Conservation (phyloP, 2,113 vertebrate genomes). For the Megaptera novaeangliae region DNA sequence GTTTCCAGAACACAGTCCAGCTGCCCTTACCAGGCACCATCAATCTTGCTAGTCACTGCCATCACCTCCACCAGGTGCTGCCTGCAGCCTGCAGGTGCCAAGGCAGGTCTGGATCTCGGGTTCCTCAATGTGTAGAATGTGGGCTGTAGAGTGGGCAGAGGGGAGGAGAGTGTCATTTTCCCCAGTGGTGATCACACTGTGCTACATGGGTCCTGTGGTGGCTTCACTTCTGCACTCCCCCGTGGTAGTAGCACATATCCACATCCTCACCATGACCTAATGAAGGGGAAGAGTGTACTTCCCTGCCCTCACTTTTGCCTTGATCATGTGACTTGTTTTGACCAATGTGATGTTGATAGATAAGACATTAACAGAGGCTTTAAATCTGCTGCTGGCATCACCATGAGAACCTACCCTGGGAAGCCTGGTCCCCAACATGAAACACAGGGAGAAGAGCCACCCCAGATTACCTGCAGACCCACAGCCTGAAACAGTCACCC, state of each 20-base stretch:
- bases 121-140: background rate
- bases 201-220: background rate
- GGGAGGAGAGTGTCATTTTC: background rate
- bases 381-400: background rate
- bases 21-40: background rate
- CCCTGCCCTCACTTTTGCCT: background rate
- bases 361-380: background rate
- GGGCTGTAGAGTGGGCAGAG: background rate
- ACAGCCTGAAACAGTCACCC: background rate
- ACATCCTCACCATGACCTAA: background rate
- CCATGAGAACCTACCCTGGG: background rate
- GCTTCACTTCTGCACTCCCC: background rate
- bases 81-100: background rate
- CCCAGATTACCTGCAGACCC: background rate
- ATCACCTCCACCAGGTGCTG: background rate
- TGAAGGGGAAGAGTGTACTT: background rate
- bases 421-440: background rate
- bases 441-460: background rate
- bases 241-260: background rate
- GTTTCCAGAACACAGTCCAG: background rate
- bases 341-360: background rate
- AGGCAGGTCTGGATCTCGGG: background rate
- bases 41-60: background rate
- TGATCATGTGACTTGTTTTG: background rate
- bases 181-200: background rate